Evolutionary conservation across 1,140 invertebrate genomes (phyloP).

Genomic region (Cyclina sinensis): DNA sequence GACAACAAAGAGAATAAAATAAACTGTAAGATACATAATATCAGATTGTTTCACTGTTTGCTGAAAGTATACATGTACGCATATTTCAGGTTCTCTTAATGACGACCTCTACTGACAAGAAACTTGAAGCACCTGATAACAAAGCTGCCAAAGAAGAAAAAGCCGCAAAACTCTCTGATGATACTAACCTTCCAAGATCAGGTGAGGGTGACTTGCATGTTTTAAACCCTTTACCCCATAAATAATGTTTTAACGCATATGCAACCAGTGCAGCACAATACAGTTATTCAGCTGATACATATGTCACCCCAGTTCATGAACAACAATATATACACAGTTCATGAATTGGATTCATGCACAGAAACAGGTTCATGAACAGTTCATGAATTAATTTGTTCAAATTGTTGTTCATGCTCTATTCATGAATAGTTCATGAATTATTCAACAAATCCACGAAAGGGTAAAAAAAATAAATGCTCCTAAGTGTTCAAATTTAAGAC

Average conservation of each 20-base stretch:
- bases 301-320: constrained; percentile 21
- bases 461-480: too few relatives aligned
- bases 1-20: background rate
- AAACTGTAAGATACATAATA: too few relatives aligned
- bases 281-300: background rate
- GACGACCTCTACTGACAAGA: too few relatives aligned
- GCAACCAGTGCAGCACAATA: background rate
- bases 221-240: background rate
- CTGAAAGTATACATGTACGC: too few relatives aligned
- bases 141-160: background rate
- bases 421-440: constrained; percentile 20
- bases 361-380: constrained; percentile 36
- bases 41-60: too few relatives aligned
- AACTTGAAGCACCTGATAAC: background rate
- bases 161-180: too few relatives aligned
- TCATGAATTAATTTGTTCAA: constrained; percentile 22
- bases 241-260: background rate
- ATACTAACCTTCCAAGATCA: too few relatives aligned
- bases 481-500: too few relatives aligned
- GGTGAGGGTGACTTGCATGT: too few relatives aligned
- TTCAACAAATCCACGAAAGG: constrained; percentile 7
- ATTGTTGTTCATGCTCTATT: constrained; percentile 30
- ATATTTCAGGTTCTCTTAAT: too few relatives aligned
- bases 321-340: constrained; percentile 20
- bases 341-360: constrained; percentile 18